phyloP scores from a whole-genome alignment of 2,797 vertebrate genomes.

The Ctenosaura bakeri region DNA sequence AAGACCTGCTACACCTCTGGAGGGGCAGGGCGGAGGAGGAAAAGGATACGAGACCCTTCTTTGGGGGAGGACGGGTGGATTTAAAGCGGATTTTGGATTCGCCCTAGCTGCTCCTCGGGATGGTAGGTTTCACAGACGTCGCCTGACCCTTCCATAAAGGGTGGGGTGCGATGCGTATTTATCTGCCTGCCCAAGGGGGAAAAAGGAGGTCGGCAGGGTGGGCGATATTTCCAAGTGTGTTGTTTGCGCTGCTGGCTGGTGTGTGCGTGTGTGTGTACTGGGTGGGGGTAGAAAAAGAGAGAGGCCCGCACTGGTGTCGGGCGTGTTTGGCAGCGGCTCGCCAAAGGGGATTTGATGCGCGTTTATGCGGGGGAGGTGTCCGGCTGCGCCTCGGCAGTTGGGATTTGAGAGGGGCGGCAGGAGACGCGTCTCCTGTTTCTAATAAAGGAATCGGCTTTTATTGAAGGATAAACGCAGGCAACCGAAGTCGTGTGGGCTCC shows the following conservation, averaged over 20 bases:
- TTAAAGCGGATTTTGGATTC: conserved; percentile 17
- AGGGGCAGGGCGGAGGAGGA: not conserved
- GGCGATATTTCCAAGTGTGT: too few species aligned
- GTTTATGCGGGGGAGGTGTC: conserved; percentile 55
- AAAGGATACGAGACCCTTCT: not conserved
- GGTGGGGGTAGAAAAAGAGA: not conserved
- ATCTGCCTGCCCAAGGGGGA: too few species aligned
- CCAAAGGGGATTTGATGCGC: conserved; percentile 12
- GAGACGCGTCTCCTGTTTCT: conserved; percentile 77
- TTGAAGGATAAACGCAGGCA: conserved; percentile 75
- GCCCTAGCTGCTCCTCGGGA: not conserved
- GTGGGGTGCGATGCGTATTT: too few species aligned
- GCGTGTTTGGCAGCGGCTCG: conserved; percentile 5
- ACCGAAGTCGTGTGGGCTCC: conserved; percentile 73
- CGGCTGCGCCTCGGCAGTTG: conserved; percentile 65
- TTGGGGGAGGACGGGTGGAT: not conserved
- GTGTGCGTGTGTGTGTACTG: not conserved
- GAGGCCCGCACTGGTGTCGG: not conserved
- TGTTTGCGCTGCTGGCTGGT: too few species aligned
- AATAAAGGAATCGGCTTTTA: conserved; percentile 77
- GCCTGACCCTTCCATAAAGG: conserved; percentile 16
- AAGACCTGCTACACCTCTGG: conserved; percentile 12
- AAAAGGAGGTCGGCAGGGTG: too few species aligned
- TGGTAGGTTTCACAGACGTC: conserved; percentile 3
- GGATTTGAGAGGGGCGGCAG: conserved; percentile 72